phyloP scores from a whole-genome alignment of 2,797 vertebrate species.

The Delichon dasypus region DNA sequence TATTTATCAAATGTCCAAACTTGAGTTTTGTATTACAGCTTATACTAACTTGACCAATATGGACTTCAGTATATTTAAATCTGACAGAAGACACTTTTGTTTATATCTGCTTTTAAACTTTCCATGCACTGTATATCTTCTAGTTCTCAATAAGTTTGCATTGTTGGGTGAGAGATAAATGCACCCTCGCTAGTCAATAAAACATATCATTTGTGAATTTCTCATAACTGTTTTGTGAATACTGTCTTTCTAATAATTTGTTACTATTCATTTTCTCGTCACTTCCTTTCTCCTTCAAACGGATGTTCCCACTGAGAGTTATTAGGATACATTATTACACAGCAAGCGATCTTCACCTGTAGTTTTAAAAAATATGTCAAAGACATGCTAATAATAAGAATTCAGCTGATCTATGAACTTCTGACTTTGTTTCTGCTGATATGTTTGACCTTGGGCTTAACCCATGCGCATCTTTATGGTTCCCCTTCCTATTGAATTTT shows the following conservation, averaged over 20 bases:
- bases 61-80: background rate
- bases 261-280: background rate
- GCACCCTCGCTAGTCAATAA: background rate
- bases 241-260: background rate
- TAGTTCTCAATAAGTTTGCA: background rate
- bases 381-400: conserved; percentile 20
- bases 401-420: background rate
- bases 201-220: background rate
- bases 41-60: background rate
- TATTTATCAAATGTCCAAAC: background rate
- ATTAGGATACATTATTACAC: background rate
- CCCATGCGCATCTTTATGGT: background rate
- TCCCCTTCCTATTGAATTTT: background rate
- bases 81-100: background rate
- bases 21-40: background rate
- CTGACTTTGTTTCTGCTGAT: background rate
- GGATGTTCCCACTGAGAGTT: conserved; percentile 10
- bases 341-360: conserved; percentile 14
- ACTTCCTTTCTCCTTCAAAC: conserved; percentile 6
- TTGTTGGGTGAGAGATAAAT: background rate
- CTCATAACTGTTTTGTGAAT: background rate
- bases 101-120: background rate
- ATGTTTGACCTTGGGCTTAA: background rate
- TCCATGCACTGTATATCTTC: background rate
- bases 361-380: conserved; percentile 5